phyloP scores from a whole-genome alignment of 2,113 vertebrate genomes.

The Catharus bicknelli region DNA sequence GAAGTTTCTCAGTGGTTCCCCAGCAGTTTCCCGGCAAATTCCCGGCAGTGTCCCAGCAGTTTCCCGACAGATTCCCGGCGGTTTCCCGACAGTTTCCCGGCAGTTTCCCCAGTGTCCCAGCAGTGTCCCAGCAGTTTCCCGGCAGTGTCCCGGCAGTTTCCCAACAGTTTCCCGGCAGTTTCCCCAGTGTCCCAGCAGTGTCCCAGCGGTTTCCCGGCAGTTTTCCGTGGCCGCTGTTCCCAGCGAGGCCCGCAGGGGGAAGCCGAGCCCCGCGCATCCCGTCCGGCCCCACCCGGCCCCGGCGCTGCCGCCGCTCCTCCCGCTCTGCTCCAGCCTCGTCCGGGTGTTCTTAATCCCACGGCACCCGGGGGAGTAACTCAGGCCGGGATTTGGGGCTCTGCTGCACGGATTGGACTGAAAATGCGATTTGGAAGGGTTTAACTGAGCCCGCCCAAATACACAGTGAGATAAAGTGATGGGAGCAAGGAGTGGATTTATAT shows the following conservation, averaged over 20 bases:
- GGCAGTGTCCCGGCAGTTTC: too few relatives aligned
- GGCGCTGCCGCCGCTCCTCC: not conserved
- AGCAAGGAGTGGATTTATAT: not conserved
- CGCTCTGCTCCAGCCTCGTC: fast-evolving
- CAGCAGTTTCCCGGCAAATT: too few relatives aligned
- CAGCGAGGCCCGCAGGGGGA: not conserved
- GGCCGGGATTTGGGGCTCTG: not conserved
- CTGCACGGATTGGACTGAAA: not conserved
- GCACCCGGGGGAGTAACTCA: too few relatives aligned
- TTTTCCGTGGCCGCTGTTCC: not conserved
- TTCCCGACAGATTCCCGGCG: too few relatives aligned
- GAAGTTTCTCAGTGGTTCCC: too few relatives aligned
- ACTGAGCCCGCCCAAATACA: fast-evolving
- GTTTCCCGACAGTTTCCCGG: too few relatives aligned
- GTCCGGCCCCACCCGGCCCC: not conserved
- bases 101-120: too few relatives aligned
- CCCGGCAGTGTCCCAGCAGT: too few relatives aligned
- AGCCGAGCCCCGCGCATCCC: constrained; percentile 2
- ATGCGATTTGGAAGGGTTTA: not conserved
- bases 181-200: not conserved
- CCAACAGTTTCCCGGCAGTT: not conserved
- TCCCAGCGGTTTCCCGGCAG: not conserved
- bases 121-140: too few relatives aligned
- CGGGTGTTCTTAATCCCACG: too few relatives aligned
- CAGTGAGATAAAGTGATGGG: not conserved